These are phyloP conservation scores for Sphinx pinastri DNA, from an alignment of 2,888 invertebrate species.

Conservation along the genomic window DNA sequence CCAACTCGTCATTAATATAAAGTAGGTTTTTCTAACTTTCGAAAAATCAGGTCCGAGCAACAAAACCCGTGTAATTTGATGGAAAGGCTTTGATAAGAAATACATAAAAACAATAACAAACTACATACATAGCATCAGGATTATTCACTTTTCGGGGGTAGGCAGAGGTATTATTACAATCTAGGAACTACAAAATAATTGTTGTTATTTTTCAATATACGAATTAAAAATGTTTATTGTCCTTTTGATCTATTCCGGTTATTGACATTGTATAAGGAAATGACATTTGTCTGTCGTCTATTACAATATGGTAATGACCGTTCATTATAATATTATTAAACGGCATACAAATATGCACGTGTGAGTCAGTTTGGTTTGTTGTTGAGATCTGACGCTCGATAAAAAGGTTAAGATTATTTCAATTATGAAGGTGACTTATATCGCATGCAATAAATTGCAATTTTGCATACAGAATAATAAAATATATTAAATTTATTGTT, in stretches of 20 bases:
- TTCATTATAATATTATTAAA: conserved; percentile 22
- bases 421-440: conserved; percentile 48
- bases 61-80: too few species aligned
- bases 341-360: conserved; percentile 29
- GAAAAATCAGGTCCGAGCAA: too few species aligned
- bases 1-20: too few species aligned
- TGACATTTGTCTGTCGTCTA: conserved; percentile 47
- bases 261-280: conserved; percentile 60
- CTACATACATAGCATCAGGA: too few species aligned
- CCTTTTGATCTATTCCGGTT: conserved; percentile 49
- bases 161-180: background rate
- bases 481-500: conserved; percentile 40
- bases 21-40: too few species aligned
- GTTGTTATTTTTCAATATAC: background rate
- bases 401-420: conserved; percentile 45
- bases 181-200: background rate
- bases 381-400: conserved; percentile 44
- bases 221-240: conserved; percentile 27
- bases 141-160: too few species aligned
- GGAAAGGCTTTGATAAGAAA: too few species aligned
- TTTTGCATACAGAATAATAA: conserved; percentile 40
- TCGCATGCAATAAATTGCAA: conserved; percentile 35
- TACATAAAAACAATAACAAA: too few species aligned
- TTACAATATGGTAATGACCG: conserved; percentile 35
- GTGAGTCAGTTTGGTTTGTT: conserved; percentile 41